phyloP scores from a whole-genome alignment of 2,888 invertebrate species.

The Acanthopleura granulata region DNA sequence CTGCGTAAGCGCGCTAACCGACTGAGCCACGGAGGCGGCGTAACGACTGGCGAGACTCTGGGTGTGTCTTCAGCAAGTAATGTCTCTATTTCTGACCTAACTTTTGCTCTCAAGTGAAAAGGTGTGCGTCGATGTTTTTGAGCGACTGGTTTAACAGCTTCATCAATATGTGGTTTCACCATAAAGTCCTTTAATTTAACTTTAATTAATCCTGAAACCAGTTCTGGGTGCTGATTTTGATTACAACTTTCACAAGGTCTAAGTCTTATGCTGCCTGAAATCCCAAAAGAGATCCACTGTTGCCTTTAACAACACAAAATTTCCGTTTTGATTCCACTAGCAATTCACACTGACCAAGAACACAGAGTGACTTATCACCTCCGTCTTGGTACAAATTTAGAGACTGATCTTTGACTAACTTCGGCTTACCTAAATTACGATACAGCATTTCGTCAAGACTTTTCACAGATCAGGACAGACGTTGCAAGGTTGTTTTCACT shows the following conservation, averaged over 20 bases:
- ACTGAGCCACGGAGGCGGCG: slow-evolving; percentile 25
- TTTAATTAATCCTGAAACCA: slow-evolving; percentile 32
- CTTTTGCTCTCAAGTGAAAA: slow-evolving; percentile 35
- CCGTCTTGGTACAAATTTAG: not conserved
- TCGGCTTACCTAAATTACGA: no score
- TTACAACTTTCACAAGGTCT: not conserved
- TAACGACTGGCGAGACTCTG: slow-evolving; percentile 39
- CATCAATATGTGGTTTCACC: no score
- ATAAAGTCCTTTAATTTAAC: slow-evolving; percentile 27
- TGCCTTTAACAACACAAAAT: not conserved
- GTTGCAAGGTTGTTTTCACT: not conserved
- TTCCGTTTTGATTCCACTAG: not conserved
- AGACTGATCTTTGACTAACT: no score
- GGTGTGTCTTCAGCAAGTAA: slow-evolving; percentile 35
- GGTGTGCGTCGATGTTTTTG: slow-evolving; percentile 34
- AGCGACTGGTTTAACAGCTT: slow-evolving; percentile 35
- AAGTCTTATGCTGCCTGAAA: not conserved
- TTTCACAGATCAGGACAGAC: not conserved
- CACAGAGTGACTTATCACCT: not conserved
- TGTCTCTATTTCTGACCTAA: slow-evolving; percentile 32
- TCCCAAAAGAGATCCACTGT: not conserved
- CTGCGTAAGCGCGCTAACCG: no score
- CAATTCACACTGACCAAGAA: not conserved
- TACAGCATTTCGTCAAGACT: not conserved
- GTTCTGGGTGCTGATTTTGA: slow-evolving; percentile 22